Base-by-base conservation (phyloP, 37 sponge, comb jelly and placozoan species). In the Haliclona indistincta region DNA sequence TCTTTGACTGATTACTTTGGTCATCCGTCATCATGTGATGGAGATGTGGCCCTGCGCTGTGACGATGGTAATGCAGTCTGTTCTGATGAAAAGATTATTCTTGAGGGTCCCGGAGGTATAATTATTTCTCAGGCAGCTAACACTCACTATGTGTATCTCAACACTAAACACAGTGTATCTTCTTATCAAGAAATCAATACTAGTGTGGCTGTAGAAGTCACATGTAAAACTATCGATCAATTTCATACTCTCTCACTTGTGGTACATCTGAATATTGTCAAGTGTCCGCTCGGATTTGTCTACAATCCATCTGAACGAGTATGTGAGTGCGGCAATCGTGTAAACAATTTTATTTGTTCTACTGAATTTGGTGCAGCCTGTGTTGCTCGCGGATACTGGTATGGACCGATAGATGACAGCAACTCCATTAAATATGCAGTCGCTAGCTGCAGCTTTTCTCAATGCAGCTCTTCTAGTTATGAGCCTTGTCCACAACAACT, bases 241-340 rank as follows among this genome's bases (percentile, higher is more conserved):
- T 17, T 47, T 47, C 13, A 15, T 25, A 58, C 60, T 26, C 11
- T n/a, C 11, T n/a, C 7, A 11, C 22, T 58, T 25, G 7, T 6
- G 11, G 6, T 58, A 7, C 7, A 8, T 25, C 25, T 8, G 28
- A 58, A 58, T 25, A 58, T 8, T 6, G 13, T n/a, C n/a, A n/a
- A 8, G 6, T 58, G 60, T 20, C 60, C 60, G 6, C 60, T 58
- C 6, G 60, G 60, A n/a, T 58, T 58, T n/a, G 25, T 58, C 26
- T n/a, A 58, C 7, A 11, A 25, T 58, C 25, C 60, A 6, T 7
- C 25, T 58, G n/a, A 7, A 8, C 13, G n/a, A 58, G 28, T n/a
- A n/a, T 58, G 60, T 58, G 26, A 58, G 28, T 58, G 60, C n/a
- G 25, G 11, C 28, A 8, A 70, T n/a, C n/a, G n/a, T n/a, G n/a